These are phyloP conservation scores for Tuberolachnus salignus DNA, from an alignment of 2,888 invertebrate species.

Conservation along the genomic window DNA sequence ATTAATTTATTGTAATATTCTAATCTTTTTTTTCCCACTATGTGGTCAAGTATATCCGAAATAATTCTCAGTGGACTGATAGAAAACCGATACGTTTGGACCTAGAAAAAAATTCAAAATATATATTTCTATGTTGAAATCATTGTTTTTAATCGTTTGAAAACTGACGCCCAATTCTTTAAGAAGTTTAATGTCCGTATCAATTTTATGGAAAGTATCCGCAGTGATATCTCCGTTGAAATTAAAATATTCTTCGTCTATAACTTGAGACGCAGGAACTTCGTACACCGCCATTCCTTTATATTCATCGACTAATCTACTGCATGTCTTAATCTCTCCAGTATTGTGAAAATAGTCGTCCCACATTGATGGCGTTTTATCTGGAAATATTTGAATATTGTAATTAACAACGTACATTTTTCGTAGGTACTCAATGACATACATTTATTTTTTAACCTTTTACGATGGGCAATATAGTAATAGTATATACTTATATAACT, in stretches of 20 bases:
- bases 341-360: slow-evolving; percentile 11
- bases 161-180: slow-evolving; percentile 8
- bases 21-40: background rate
- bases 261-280: background rate
- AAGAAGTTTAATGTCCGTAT: background rate
- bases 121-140: background rate
- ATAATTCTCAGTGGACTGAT: background rate
- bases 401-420: no score
- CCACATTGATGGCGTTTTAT: background rate
- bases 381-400: no score
- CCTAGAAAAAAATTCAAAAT: background rate
- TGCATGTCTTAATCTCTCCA: background rate
- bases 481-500: no score
- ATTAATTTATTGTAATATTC: slow-evolving; percentile 11
- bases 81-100: background rate
- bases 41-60: background rate
- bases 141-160: no score
- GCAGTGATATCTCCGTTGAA: slow-evolving; percentile 8
- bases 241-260: background rate
- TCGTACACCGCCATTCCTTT: slow-evolving; percentile 12
- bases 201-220: slow-evolving; percentile 2
- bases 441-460: no score
- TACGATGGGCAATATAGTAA: no score
- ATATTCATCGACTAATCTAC: slow-evolving; percentile 9
- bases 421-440: no score